Evolutionary conservation across 2,888 invertebrate species (phyloP).

Genomic region (Cheilosia variabilis): DNA sequence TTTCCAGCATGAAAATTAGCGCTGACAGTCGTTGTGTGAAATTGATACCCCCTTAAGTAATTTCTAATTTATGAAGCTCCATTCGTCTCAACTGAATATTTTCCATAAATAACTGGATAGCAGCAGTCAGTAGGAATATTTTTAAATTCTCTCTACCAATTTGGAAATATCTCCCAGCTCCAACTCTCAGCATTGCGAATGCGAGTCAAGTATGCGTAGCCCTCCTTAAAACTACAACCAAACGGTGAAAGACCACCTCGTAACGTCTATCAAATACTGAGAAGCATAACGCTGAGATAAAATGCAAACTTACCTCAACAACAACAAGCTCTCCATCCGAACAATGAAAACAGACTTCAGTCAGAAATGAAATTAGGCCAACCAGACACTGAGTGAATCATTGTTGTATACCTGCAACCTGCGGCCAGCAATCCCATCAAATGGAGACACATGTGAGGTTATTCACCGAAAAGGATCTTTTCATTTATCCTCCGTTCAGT

Average conservation of each 20-base stretch:
- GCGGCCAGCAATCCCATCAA: slow-evolving; percentile 59
- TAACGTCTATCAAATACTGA: background rate
- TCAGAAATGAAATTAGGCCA: slow-evolving; percentile 63
- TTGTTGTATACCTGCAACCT: slow-evolving; percentile 43
- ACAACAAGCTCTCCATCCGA: background rate
- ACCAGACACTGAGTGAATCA: slow-evolving; percentile 51
- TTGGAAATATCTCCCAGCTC: too few species aligned
- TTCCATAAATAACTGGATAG: too few species aligned
- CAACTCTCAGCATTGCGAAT: background rate
- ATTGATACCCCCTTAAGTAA: too few species aligned
- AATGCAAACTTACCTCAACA: background rate
- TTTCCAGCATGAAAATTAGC: too few species aligned
- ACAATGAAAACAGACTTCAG: slow-evolving; percentile 45
- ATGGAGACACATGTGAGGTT: slow-evolving; percentile 60
- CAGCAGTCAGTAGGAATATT: too few species aligned
- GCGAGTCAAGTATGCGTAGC: background rate
- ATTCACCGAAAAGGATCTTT: slow-evolving; percentile 64
- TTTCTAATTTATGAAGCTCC: too few species aligned
- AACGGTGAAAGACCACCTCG: background rate
- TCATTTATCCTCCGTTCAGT: slow-evolving; percentile 54
- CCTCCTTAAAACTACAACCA: background rate
- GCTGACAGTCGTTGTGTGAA: too few species aligned
- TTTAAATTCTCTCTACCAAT: too few species aligned
- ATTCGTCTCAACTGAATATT: too few species aligned
- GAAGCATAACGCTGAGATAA: slow-evolving; percentile 3